Evolutionary conservation across 2,888 invertebrate species (phyloP), one percentile per base, ranked within the genome.

Genomic region (Thecocarcelia acutangulata): DNA sequence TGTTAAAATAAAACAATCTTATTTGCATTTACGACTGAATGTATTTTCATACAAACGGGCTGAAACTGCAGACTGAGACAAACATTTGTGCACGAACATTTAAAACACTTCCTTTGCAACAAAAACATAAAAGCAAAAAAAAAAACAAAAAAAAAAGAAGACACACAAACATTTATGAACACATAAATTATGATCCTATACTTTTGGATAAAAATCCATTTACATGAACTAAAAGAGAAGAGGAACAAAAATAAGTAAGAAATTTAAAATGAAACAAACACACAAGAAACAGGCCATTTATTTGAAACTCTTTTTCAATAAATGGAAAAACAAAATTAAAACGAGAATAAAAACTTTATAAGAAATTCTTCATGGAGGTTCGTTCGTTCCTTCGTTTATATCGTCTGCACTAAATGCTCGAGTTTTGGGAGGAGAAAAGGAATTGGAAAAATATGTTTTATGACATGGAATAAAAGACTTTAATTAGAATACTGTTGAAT

Each of bases 91-190:
- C 33, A 69, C 42, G 69, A 61, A 64, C 75, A 76, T 76, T 76
- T 72, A 59, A 72, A 76, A 80, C 69, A 80, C 70, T 80, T 80
- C 69, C 69, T 70, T 33, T 80, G 58, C 28, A 75, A 75, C 75
- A 76, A 66, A 28, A 28, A 28, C 3, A 28, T 4, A 28, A 28
- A 3, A 28, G 28, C 28, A 28, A 28, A 28, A 28, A 4, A 6
- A 28, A 28, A 6, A 28, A 28, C 5, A 8, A 33, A 5, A 33
- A 33, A 33, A 33, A 33, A 33, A 9, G 33, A 33, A 28, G 6
- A n/a, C n/a, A n/a, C n/a, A n/a, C n/a, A n/a, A 33, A 66, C 80
- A 76, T 76, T 80, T 76, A 68, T 61, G 54, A 66, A 72, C 76
- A 72, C 75, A 80, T 80, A 75, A 80, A 70, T 80, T 70, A 80